Evolutionary conservation across 2,797 vertebrate genomes (phyloP).

Genomic region (Tadarida brasiliensis): DNA sequence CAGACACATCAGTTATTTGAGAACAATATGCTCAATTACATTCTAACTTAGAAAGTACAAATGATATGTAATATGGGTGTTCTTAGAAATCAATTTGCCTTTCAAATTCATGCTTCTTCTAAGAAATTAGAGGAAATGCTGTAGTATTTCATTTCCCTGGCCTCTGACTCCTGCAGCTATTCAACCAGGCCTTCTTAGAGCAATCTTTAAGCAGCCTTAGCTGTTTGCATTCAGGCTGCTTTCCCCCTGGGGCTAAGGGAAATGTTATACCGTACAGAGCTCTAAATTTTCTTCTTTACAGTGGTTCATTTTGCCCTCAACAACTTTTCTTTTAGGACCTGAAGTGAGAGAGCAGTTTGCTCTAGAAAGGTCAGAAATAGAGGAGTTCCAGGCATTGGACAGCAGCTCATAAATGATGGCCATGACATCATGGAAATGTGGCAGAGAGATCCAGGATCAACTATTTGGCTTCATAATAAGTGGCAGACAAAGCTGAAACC

Average conservation of each 20-base stretch:
- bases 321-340: background rate
- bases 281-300: background rate
- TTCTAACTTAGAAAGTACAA: conserved; percentile 39
- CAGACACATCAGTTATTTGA: conserved; percentile 1
- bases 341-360: background rate
- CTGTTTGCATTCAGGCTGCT: background rate
- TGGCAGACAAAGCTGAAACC: background rate
- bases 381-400: background rate
- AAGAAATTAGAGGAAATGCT: conserved; percentile 5
- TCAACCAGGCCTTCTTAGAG: background rate
- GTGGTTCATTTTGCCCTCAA: background rate
- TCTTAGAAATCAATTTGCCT: conserved; percentile 35
- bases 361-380: background rate
- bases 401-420: background rate
- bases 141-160: background rate
- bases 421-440: background rate
- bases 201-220: background rate
- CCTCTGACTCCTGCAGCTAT: background rate
- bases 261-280: background rate
- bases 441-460: background rate
- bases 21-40: background rate
- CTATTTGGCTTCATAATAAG: background rate
- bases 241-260: background rate
- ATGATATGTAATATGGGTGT: background rate
- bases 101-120: conserved; percentile 20